Percentiles rank a stretch among this genome's conserved stretches.
Conservation (phyloP, 2,888 invertebrate genomes). For the Stramonita haemastoma region DNA sequence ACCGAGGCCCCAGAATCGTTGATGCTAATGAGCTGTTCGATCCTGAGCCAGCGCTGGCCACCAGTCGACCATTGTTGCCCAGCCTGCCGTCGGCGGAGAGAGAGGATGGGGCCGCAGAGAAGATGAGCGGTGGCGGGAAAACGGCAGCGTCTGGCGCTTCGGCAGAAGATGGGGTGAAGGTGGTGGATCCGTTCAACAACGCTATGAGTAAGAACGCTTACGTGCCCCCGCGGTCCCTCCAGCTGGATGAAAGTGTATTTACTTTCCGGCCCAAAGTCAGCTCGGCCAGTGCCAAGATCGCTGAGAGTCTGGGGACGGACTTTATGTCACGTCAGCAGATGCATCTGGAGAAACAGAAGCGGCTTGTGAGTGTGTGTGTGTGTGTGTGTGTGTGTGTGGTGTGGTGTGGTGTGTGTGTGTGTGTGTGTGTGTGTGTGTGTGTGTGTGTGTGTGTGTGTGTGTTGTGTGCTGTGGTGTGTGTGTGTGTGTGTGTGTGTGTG, state of each 20-base stretch:
- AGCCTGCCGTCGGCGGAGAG: conserved; percentile 4
- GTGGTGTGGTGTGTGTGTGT: too few species aligned
- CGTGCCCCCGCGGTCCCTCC: conserved; percentile 42
- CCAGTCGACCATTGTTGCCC: conserved; percentile 21
- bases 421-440: too few species aligned
- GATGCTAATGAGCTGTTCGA: conserved; percentile 32
- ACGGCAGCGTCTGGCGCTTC: not conserved
- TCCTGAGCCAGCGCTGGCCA: conserved; percentile 14
- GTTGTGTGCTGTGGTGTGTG: too few species aligned
- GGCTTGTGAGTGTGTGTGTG: conserved; percentile 62
- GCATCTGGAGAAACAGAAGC: conserved; percentile 61
- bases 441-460: too few species aligned
- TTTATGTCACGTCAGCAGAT: conserved; percentile 35
- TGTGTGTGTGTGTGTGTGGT: too few species aligned
- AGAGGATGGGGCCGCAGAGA: not conserved
- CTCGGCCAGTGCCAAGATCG: conserved; percentile 57
- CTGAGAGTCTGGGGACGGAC: conserved; percentile 66
- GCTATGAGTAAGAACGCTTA: conserved; percentile 38
- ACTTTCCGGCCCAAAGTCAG: conserved; percentile 67
- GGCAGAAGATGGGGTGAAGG: conserved; percentile 21
- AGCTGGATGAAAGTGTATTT: conserved; percentile 66
- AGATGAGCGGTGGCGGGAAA: conserved; percentile 2
- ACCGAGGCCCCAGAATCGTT: conserved; percentile 17
- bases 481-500: too few species aligned
- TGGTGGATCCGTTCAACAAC: conserved; percentile 31